Evolutionary conservation across 2,113 vertebrate species (phyloP).

Genomic region (Ameiurus melas): DNA sequence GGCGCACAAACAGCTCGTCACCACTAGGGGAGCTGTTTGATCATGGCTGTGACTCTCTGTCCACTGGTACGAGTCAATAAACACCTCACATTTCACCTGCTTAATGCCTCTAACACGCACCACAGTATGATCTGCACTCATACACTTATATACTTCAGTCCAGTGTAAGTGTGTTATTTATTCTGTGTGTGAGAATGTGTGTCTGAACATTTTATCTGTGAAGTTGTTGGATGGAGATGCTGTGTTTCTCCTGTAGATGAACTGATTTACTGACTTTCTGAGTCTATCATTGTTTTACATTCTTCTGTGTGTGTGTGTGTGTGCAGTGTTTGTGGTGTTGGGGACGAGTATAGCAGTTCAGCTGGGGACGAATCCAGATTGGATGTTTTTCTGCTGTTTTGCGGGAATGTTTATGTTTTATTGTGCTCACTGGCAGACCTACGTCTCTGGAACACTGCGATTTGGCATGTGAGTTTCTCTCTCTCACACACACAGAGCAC

Average conservation of each 20-base stretch:
- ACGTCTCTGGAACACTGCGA: conserved; percentile 93
- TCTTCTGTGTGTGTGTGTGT: too few relatives aligned
- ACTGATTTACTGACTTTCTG: neutral
- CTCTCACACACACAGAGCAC: neutral
- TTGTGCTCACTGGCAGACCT: conserved; percentile 98
- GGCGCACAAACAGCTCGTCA: conserved; percentile 95
- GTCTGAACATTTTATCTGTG: neutral
- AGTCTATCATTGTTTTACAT: neutral
- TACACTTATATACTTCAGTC: neutral
- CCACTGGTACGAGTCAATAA: conserved; percentile 78
- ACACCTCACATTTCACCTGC: neutral
- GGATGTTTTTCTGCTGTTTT: conserved; percentile 99
- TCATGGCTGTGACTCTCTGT: conserved; percentile 97
- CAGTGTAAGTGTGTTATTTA: neutral
- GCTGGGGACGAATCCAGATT: conserved; percentile 95
- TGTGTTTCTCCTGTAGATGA: neutral
- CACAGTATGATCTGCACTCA: neutral
- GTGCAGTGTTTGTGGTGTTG: conserved; percentile 94
- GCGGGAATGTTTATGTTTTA: conserved; percentile 99
- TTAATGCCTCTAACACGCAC: neutral
- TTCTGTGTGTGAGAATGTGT: neutral
- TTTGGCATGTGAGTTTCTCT: conserved; percentile 93
- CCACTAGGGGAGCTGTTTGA: conserved; percentile 97
- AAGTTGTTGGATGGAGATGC: neutral
- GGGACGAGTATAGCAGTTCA: conserved; percentile 96